Base-by-base conservation (phyloP, 2,888 invertebrate genomes). In the Anoplius nigerrimus region DNA sequence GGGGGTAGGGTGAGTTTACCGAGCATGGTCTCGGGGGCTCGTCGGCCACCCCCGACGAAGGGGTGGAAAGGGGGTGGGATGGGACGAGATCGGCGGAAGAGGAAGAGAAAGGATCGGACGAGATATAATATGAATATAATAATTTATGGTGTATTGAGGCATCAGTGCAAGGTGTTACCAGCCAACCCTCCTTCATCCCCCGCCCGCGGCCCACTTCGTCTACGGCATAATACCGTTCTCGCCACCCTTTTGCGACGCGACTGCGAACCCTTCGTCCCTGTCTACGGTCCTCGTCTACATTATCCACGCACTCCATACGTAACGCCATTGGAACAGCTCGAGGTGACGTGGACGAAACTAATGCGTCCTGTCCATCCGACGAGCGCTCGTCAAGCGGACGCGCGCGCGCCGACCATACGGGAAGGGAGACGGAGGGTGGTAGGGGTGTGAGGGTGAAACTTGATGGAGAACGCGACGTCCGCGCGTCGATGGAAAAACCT, bases 91-190 rank as follows among this genome's bases (percentile, higher is more conserved):
- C n/a, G 34, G 61, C 42, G 51, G 22, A 42, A 27, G 27, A n/a
- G 48, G 21, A 34, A 27, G 20, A 16, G 62, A 60, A 45, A 42
- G 65, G n/a, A 21, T 24, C 27, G 54, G 27, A 73, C 72, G 66
- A 72, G 68, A 76, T 81, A 79, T 79, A 78, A 83, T 82, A 80
- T 79, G 81, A 84, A 81, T 81, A 82, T 74, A 82, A 84, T 82
- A 83, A 84, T 84, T 84, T 82, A 84, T 80, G 80, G 81, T 81
- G 82, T 84, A 84, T 84, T 81, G 82, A 75, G 83, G 74, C 77
- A 84, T 84, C 84, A 81, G 77, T 68, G 82, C 84, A 83, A 84
- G 84, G 82, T 84, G 84, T 84, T 80, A 64, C 84, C 82, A 71
- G 74, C n/a, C n/a, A 72, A 52, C 75, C 80, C 71, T 66, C 59